These are phyloP conservation scores for Podarcis muralis DNA, from an alignment of 2,113 vertebrate species.

Conservation along the genomic window DNA sequence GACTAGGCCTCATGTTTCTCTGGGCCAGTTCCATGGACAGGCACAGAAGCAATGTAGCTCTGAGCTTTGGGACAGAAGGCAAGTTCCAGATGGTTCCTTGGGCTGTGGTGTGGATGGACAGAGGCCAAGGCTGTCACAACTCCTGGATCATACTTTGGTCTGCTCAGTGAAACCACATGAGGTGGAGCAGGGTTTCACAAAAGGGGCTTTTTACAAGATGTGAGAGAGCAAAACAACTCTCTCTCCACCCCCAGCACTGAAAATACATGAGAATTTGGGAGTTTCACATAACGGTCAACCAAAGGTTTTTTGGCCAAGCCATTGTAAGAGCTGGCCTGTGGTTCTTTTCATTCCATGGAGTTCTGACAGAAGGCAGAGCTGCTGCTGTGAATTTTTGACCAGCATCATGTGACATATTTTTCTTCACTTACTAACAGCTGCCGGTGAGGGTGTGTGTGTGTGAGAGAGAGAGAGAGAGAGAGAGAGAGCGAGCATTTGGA, in stretches of 20 bases:
- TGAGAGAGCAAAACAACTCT: slow-evolving; percentile 18
- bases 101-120: not conserved
- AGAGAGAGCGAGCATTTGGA: too few relatives aligned
- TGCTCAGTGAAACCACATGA: not conserved
- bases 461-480: too few relatives aligned
- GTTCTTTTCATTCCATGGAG: not conserved
- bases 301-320: slow-evolving; percentile 55
- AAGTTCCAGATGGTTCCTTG: slow-evolving; percentile 1
- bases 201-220: not conserved
- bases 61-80: accelerated
- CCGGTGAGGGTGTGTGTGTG: too few relatives aligned
- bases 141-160: slow-evolving; percentile 22
- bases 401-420: not conserved
- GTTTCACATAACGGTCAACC: slow-evolving; percentile 63
- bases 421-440: not conserved
- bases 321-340: not conserved
- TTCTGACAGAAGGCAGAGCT: accelerated
- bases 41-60: not conserved
- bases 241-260: not conserved
- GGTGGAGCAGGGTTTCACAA: not conserved
- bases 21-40: accelerated
- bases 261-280: slow-evolving; percentile 46
- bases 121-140: not conserved
- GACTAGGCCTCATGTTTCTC: not conserved
- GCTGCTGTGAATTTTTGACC: not conserved